Percentiles rank a stretch among this genome's conserved stretches.
Evolutionary conservation across 2,797 vertebrate species (phyloP).

Genomic region (Graptemys geographica): DNA sequence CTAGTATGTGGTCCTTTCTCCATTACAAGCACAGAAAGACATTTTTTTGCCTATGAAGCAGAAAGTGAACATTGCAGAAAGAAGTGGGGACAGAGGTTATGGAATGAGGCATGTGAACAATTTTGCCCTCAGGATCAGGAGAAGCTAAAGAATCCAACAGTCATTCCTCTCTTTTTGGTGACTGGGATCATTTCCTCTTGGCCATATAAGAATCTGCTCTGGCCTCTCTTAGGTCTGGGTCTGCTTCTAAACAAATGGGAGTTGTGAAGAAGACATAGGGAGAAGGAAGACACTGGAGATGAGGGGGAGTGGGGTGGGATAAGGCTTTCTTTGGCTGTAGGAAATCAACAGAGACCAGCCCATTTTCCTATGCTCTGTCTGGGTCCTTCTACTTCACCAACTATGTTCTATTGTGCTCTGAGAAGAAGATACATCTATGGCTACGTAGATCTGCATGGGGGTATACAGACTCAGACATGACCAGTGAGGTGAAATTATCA

Average conservation of each 20-base stretch:
- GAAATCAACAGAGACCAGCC: not conserved
- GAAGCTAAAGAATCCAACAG: not conserved
- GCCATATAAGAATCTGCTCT: not conserved
- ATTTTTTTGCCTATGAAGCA: not conserved
- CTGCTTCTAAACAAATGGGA: not conserved
- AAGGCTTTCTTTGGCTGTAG: not conserved
- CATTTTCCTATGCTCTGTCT: not conserved
- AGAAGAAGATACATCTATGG: not conserved
- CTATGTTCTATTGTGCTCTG: not conserved
- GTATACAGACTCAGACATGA: not conserved
- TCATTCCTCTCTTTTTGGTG: not conserved
- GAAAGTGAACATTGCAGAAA: not conserved
- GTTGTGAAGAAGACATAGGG: not conserved
- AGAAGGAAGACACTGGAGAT: not conserved
- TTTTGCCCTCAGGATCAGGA: not conserved
- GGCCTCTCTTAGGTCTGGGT: not conserved
- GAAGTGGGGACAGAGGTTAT: not conserved
- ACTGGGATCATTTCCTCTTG: accelerated
- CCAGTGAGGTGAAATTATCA: not conserved
- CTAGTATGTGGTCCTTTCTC: not conserved
- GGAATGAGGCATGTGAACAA: not conserved
- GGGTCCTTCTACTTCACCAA: not conserved
- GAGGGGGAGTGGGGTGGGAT: not conserved
- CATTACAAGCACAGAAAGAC: not conserved
- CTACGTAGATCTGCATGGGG: accelerated